Evolutionary conservation across 1,140 invertebrate species (phyloP).

Genomic region (Eumeta japonica): DNA sequence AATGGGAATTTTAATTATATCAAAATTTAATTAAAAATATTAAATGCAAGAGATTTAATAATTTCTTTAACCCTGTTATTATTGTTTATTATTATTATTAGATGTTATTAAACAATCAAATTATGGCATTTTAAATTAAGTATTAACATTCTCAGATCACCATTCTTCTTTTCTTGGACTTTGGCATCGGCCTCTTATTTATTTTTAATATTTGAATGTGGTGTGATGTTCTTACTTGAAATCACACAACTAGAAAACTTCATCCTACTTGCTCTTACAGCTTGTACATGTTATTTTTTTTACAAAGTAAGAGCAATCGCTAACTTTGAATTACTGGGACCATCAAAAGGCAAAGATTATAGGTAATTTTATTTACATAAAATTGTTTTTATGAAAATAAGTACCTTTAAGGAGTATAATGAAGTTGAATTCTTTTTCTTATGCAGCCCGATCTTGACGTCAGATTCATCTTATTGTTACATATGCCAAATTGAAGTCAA

Average conservation of each 20-base stretch:
- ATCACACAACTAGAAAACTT: slow-evolving; percentile 69
- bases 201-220: slow-evolving; percentile 66
- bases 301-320: slow-evolving; percentile 60
- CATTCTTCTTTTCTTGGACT: slow-evolving; percentile 70
- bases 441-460: slow-evolving; percentile 45
- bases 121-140: neutral
- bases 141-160: slow-evolving; percentile 47
- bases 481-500: slow-evolving; percentile 50
- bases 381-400: slow-evolving; percentile 4
- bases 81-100: too few species aligned
- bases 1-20: too few species aligned
- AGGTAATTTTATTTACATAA: slow-evolving; percentile 27
- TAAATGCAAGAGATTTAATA: too few species aligned
- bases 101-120: too few species aligned
- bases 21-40: too few species aligned
- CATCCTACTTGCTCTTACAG: slow-evolving; percentile 60
- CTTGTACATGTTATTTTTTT: slow-evolving; percentile 59
- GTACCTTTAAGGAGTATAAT: neutral
- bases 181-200: slow-evolving; percentile 63
- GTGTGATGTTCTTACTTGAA: slow-evolving; percentile 64
- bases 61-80: too few species aligned
- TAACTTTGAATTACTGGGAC: slow-evolving; percentile 35
- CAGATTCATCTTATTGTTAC: slow-evolving; percentile 46
- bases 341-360: slow-evolving; percentile 40
- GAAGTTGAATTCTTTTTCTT: slow-evolving; percentile 8